These are phyloP conservation scores for Alexandromys fortis DNA, from an alignment of 2,113 vertebrate genomes.

Conservation along the genomic window DNA sequence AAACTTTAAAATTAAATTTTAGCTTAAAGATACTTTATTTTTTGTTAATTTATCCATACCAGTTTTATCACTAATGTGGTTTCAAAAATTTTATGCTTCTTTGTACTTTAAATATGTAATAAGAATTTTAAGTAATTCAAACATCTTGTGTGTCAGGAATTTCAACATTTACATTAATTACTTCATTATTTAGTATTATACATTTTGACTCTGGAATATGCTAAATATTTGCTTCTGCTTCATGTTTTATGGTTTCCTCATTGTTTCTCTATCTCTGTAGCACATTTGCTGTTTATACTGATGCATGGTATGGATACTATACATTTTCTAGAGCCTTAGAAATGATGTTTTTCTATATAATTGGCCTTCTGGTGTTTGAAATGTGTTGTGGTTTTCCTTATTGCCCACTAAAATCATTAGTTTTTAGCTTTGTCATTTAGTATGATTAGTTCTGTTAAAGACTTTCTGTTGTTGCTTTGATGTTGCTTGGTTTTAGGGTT, in stretches of 20 bases:
- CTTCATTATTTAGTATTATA: not conserved
- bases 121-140: conserved; percentile 10
- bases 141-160: not conserved
- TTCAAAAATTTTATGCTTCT: not conserved
- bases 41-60: not conserved
- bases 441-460: not conserved
- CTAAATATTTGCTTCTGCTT: conserved; percentile 22
- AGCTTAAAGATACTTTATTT: not conserved
- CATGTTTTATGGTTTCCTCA: conserved; percentile 2
- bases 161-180: not conserved
- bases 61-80: not conserved
- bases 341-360: not conserved
- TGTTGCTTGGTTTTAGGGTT: not conserved
- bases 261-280: conserved; percentile 16
- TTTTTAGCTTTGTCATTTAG: not conserved
- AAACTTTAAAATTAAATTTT: conserved; percentile 15
- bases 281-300: not conserved
- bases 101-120: conserved; percentile 19
- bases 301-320: not conserved
- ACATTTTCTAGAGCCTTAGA: not conserved
- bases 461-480: not conserved
- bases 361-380: not conserved
- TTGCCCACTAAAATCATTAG: not conserved
- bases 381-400: not conserved
- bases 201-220: not conserved